Evolutionary conservation across 2,113 vertebrate genomes (phyloP), one percentile per base, ranked within the genome.

Genomic region (Brachyhypopomus gauderio): DNA sequence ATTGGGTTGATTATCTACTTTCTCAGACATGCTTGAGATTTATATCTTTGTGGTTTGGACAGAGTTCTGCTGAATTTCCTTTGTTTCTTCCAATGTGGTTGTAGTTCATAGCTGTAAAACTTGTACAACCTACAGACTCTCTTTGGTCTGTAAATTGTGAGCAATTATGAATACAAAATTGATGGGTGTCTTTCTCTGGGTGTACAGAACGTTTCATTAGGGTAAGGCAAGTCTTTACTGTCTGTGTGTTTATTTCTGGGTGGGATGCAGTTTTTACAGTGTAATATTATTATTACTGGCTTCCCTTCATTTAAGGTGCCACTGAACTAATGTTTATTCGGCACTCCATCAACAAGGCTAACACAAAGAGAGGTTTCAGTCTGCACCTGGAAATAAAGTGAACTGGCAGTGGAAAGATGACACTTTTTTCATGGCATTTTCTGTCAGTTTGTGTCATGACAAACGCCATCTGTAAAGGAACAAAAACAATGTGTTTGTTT

Each of bases 21-120:
- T 41, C 20, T 8, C 22, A 72, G 14, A 22, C 22, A 27, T 23
- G 34, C 19, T 66, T 25, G 23, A 41, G 79, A 81, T 81, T 74
- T 69, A 25, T 81, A 36, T 45, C 55, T 56, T 6, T 23, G 8
- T 30, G 60, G 74, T 62, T 70, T 84, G 83, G 69, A 78, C 52
- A 62, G 22, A 22, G 30, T 78, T 59, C 25, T 22, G 34, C n/a
- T 66, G 73, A 19, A 67, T 73, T 78, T 83, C 60, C 59, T 59
- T 63, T 55, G 3, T n/a, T 58, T 67, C 45, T 66, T 64, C 23
- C 22, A 30, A 59, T 11, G n/a, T 80, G 63, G 63, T 22, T 71
- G 73, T 77, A 52, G 80, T 48, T 62, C 58, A 72, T 19, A 60
- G 36, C 60, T 20, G 41, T 72, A 73, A 66, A 63, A 67, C 59